Evolutionary conservation across 2,888 invertebrate species (phyloP).

Genomic region (Cantharis rufa): DNA sequence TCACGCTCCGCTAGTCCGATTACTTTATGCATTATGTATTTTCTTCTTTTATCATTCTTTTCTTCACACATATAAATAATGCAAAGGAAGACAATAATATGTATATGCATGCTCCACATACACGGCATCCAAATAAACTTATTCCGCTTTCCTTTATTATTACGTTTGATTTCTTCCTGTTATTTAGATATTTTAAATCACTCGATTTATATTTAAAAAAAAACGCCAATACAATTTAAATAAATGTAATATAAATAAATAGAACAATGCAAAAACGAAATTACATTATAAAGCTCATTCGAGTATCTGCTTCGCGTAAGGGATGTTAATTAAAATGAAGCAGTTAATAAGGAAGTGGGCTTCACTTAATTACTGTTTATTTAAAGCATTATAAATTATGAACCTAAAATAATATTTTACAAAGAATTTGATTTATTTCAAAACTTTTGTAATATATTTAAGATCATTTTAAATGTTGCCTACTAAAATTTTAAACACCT

Average conservation of each 20-base stretch:
- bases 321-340: conserved; percentile 22
- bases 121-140: neutral
- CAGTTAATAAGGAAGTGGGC: conserved; percentile 25
- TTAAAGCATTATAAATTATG: conserved; percentile 20
- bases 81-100: neutral
- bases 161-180: neutral
- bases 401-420: neutral
- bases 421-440: neutral
- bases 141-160: neutral
- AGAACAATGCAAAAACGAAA: neutral
- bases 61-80: neutral
- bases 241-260: neutral
- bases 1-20: conserved; percentile 36
- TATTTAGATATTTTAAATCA: neutral
- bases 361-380: conserved; percentile 16
- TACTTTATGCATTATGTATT: conserved; percentile 41
- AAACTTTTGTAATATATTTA: neutral
- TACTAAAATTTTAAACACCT: neutral
- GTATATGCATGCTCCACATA: neutral
- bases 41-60: conserved; percentile 16
- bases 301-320: conserved; percentile 10
- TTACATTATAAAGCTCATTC: neutral
- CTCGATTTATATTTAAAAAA: neutral
- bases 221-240: neutral
- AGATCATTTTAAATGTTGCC: neutral